A percentile compares a stretch with the other conserved stretches of the same genome.
These are phyloP conservation scores for Nasonia giraulti DNA, from an alignment of 1,140 invertebrate species.

Conservation along the genomic window DNA sequence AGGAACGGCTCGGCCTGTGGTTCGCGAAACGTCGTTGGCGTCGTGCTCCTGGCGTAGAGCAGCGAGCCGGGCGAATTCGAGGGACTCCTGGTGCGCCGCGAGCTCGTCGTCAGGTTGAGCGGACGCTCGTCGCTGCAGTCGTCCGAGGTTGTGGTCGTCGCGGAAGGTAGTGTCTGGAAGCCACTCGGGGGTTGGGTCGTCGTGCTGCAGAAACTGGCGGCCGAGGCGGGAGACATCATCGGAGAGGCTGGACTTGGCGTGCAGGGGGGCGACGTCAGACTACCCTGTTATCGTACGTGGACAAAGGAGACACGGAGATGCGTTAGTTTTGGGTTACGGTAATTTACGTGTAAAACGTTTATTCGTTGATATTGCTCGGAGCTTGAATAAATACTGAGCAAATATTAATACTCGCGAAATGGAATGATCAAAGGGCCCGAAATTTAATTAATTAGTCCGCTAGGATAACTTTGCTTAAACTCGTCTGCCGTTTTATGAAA, in stretches of 20 bases:
- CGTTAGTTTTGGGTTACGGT: background rate
- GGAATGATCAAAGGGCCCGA: too few relatives aligned
- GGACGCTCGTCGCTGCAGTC: conserved; percentile 53
- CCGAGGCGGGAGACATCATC: conserved; percentile 62
- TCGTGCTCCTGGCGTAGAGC: conserved; percentile 53
- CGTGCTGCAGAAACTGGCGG: conserved; percentile 53
- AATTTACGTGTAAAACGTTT: background rate
- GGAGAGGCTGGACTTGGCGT: conserved; percentile 62
- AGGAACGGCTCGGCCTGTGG: conserved; percentile 59
- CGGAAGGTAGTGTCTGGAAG: conserved; percentile 48
- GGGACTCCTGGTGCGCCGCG: conserved; percentile 58
- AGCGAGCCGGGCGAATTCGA: conserved; percentile 54
- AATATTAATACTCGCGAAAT: too few relatives aligned
- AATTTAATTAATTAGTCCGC: too few relatives aligned
- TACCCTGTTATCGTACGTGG: conserved; percentile 43
- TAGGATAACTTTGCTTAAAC: background rate
- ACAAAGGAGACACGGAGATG: too few relatives aligned
- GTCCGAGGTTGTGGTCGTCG: conserved; percentile 53
- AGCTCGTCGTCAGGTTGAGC: conserved; percentile 58
- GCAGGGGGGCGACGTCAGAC: conserved; percentile 60
- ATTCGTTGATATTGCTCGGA: background rate
- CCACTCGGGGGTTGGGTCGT: conserved; percentile 49
- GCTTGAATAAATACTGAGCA: background rate
- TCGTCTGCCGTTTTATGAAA: background rate
- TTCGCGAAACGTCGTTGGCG: conserved; percentile 59